These are phyloP conservation scores for Nasonia giraulti DNA, from an alignment of 1,140 invertebrate species.

Conservation along the genomic window DNA sequence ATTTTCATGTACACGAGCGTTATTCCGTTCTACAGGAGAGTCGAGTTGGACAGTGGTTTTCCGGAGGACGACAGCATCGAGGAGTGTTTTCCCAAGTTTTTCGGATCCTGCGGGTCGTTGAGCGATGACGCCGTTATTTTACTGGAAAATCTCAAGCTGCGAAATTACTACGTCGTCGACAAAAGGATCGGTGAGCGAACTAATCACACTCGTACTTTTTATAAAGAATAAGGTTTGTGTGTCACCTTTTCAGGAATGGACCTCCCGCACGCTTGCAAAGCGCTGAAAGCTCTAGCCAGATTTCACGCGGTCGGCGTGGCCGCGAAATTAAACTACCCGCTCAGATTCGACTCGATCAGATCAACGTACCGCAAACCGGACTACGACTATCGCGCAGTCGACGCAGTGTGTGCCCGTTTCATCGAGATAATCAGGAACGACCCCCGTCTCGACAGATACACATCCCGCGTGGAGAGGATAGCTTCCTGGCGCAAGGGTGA, in stretches of 20 bases:
- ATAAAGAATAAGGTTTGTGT: not conserved
- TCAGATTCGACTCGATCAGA: not conserved
- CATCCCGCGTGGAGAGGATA: not conserved
- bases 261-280: not conserved
- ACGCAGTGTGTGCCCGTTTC: not conserved
- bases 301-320: not conserved
- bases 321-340: not conserved
- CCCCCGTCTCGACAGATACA: not conserved
- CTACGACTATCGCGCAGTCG: not conserved
- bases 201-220: not conserved
- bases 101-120: slow-evolving; percentile 73
- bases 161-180: slow-evolving; percentile 72
- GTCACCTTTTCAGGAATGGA: not conserved
- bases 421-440: not conserved
- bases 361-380: not conserved
- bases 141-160: slow-evolving; percentile 74
- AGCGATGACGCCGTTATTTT: slow-evolving; percentile 76
- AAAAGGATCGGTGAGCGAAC: slow-evolving; percentile 59
- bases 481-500: not conserved
- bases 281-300: not conserved
- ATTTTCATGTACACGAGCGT: slow-evolving; percentile 63
- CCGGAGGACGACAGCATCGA: slow-evolving; percentile 61
- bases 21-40: slow-evolving; percentile 61
- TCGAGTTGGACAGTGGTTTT: slow-evolving; percentile 57
- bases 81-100: slow-evolving; percentile 73